phyloP scores from a whole-genome alignment of 2,888 invertebrate genomes.

The Osmoderma eremita region DNA sequence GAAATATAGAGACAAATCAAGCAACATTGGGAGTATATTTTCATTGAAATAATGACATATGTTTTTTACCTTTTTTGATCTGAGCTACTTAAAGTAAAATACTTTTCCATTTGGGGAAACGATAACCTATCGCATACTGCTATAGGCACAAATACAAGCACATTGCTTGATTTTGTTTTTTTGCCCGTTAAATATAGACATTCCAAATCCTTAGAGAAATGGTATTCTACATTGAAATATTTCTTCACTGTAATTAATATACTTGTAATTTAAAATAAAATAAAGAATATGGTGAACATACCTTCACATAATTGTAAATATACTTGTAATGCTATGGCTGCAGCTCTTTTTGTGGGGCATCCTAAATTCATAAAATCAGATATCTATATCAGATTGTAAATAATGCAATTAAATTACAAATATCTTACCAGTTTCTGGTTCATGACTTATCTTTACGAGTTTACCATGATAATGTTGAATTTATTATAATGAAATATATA shows the following conservation, averaged over 20 bases:
- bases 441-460: constrained; percentile 23
- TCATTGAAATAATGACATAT: too few species aligned
- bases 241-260: constrained; percentile 58
- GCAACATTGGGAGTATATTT: too few species aligned
- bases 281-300: constrained; percentile 51
- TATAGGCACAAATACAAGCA: constrained; percentile 63
- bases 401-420: constrained; percentile 54
- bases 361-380: constrained; percentile 63
- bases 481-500: neutral
- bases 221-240: constrained; percentile 65
- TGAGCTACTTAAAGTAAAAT: constrained; percentile 25
- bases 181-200: constrained; percentile 63
- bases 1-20: constrained; percentile 42
- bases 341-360: constrained; percentile 62
- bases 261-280: constrained; percentile 27
- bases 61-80: constrained; percentile 30
- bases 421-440: constrained; percentile 38
- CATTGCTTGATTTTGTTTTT: constrained; percentile 56
- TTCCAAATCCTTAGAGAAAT: constrained; percentile 59
- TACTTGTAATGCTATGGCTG: constrained; percentile 65
- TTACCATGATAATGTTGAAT: too few species aligned
- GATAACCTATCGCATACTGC: constrained; percentile 59
- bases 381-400: constrained; percentile 55
- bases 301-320: constrained; percentile 69
- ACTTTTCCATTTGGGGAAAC: constrained; percentile 59